A percentile compares a stretch with the other conserved stretches of the same genome.
phyloP scores from a whole-genome alignment of 2,888 invertebrate species.

The Xanthostigma xanthostigma region DNA sequence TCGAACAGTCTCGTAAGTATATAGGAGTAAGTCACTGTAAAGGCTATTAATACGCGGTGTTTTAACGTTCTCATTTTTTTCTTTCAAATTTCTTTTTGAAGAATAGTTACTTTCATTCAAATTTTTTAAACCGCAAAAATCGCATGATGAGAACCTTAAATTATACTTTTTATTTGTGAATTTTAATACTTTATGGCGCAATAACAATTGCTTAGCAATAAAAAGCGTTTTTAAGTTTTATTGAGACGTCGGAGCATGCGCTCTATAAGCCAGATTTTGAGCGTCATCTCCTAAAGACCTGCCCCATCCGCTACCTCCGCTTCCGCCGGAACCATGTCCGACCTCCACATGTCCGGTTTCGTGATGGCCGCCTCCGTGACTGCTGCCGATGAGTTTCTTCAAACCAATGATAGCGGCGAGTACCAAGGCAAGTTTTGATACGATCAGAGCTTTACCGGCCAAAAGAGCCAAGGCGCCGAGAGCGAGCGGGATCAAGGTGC shows the following conservation, averaged over 20 bases:
- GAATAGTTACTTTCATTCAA: no score
- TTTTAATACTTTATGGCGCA: no score
- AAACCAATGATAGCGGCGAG: constrained; percentile 72
- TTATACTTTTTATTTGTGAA: no score
- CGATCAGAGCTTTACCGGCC: constrained; percentile 74
- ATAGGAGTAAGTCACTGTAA: no score
- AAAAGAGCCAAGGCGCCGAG: constrained; percentile 67
- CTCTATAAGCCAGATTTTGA: constrained; percentile 44
- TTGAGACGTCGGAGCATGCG: constrained; percentile 23
- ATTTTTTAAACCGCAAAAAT: no score
- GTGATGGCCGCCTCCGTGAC: constrained; percentile 37
- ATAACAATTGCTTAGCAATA: neutral
- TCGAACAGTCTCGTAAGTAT: no score
- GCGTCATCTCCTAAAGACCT: constrained; percentile 34
- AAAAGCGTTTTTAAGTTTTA: neutral
- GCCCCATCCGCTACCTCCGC: constrained; percentile 60
- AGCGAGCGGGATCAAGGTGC: constrained; percentile 67
- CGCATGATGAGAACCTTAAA: no score
- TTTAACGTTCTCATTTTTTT: no score
- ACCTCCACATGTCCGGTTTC: constrained; percentile 50
- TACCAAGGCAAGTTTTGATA: constrained; percentile 68
- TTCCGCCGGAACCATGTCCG: constrained; percentile 49
- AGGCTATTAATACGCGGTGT: no score
- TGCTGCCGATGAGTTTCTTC: constrained; percentile 62
- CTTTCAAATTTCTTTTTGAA: no score